phyloP scores from a whole-genome alignment of 2,888 invertebrate species.

The Ophonus ardosiacus region DNA sequence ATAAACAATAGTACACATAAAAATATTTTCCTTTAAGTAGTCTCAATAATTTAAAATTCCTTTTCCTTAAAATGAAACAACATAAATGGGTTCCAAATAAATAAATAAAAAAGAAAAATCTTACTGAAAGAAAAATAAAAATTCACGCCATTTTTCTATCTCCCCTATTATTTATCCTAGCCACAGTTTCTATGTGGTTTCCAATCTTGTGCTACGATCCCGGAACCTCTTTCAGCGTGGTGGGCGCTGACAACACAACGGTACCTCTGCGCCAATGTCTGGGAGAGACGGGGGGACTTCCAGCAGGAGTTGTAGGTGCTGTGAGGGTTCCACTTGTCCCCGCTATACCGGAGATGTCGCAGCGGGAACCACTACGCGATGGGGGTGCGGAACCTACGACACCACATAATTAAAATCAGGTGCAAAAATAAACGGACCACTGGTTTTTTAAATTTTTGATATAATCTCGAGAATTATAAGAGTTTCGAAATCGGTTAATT shows the following conservation, averaged over 20 bases:
- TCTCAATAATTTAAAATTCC: no score
- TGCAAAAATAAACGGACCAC: no score
- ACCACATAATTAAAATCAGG: no score
- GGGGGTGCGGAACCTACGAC: constrained; percentile 83
- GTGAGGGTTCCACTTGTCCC: constrained; percentile 83
- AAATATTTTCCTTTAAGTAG: no score
- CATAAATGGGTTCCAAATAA: not conserved
- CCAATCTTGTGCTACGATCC: constrained; percentile 67
- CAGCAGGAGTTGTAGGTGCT: constrained; percentile 85
- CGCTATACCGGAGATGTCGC: constrained; percentile 81
- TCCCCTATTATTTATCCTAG: not conserved
- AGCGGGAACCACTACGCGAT: constrained; percentile 84
- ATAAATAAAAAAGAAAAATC: not conserved
- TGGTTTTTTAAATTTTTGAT: no score
- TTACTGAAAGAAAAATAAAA: not conserved
- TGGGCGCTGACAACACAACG: constrained; percentile 58
- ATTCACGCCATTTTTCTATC: not conserved
- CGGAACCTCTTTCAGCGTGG: constrained; percentile 68
- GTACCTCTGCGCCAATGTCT: constrained; percentile 78
- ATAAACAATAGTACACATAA: not conserved
- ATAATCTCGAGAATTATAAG: no score
- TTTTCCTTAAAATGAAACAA: no score
- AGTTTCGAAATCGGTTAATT: no score
- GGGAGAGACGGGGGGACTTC: constrained; percentile 87
- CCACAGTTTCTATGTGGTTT: not conserved